These are phyloP conservation scores for Syngnathus floridae DNA, from an alignment of 2,113 vertebrate species.

Conservation along the genomic window DNA sequence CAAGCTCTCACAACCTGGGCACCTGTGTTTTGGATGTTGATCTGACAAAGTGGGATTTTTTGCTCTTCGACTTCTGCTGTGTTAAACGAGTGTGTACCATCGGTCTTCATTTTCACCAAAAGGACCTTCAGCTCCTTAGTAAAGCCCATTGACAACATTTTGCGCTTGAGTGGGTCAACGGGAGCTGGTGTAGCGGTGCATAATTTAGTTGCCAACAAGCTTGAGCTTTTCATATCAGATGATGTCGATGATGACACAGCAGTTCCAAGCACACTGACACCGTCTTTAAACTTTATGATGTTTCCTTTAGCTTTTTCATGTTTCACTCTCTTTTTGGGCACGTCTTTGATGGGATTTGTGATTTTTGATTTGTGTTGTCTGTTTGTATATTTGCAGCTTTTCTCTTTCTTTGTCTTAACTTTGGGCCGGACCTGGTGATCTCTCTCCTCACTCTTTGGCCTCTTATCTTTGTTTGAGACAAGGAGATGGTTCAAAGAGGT, in stretches of 20 bases:
- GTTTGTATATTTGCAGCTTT: conserved; percentile 25
- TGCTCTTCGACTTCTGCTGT: conserved; percentile 76
- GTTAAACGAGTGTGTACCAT: conserved; percentile 76
- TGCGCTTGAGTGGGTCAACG: conserved; percentile 75
- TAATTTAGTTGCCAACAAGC: conserved; percentile 24
- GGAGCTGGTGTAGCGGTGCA: conserved; percentile 36
- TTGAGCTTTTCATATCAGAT: conserved; percentile 14
- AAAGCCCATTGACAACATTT: conserved; percentile 76
- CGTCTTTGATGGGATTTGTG: conserved; percentile 66
- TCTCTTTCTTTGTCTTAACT: conserved; percentile 44
- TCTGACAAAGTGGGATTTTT: conserved; percentile 66
- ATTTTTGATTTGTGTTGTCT: conserved; percentile 41
- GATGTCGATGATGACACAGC: conserved; percentile 5
- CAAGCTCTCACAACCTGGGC: conserved; percentile 77
- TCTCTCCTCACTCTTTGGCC: conserved; percentile 14
- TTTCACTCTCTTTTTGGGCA: conserved; percentile 25
- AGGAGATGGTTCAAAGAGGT: conserved; percentile 39
- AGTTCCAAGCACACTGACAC: conserved; percentile 8
- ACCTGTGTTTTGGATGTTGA: conserved; percentile 76
- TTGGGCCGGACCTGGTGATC: conserved; percentile 26
- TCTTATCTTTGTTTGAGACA: conserved; percentile 40
- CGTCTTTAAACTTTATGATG: conserved; percentile 18
- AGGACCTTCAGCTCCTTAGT: conserved; percentile 83
- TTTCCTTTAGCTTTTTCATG: conserved; percentile 4
- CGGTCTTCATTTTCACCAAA: conserved; percentile 79